These are phyloP conservation scores for Halisarca cf. caerulea DNA, from an alignment of 37 sponge, comb jelly and placozoan genomes.

Conservation along the genomic window DNA sequence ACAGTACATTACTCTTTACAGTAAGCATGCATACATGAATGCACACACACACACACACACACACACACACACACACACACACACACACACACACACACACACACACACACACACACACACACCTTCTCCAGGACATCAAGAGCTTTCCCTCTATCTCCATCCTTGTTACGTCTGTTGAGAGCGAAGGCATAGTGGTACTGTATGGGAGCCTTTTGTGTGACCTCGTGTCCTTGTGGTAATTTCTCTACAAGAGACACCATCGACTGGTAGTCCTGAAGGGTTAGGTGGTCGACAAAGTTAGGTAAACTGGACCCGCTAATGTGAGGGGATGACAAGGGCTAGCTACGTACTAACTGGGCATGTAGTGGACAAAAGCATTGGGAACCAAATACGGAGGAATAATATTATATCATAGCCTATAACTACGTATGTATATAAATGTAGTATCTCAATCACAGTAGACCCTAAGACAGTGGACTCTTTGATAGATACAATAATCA, in stretches of 20 bases:
- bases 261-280: conserved; percentile 77
- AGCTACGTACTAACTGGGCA: no score
- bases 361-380: no score
- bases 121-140: conserved; percentile 78
- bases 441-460: no score
- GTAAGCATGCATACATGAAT: neutral
- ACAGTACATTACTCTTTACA: neutral
- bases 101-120: no score
- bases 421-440: no score
- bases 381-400: no score
- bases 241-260: conserved; percentile 79
- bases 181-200: conserved; percentile 93
- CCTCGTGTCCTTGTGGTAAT: conserved; percentile 69
- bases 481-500: no score
- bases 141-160: conserved; percentile 76
- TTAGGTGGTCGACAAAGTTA: no score
- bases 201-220: conserved; percentile 62
- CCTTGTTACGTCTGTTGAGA: conserved; percentile 66
- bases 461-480: no score
- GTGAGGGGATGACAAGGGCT: no score
- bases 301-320: no score
- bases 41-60: neutral
- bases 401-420: no score
- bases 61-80: neutral
- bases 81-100: neutral